phyloP scores from a whole-genome alignment of 2,888 invertebrate genomes.

The Rhagium mordax region DNA sequence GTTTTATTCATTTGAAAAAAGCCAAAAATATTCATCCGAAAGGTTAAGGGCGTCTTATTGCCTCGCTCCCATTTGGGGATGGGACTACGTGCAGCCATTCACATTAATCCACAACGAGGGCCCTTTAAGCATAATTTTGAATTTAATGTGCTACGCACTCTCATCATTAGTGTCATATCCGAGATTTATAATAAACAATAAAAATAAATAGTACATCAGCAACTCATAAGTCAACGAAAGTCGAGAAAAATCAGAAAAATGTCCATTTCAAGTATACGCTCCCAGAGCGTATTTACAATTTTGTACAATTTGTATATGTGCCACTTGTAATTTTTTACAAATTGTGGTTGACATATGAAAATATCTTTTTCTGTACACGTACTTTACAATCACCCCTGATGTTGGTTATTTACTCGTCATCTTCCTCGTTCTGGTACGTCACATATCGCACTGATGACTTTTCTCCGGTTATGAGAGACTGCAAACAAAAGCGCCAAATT shows the following conservation, averaged over 20 bases:
- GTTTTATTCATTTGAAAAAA: constrained; percentile 28
- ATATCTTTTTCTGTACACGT: constrained; percentile 43
- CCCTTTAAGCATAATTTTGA: constrained; percentile 63
- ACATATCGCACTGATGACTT: constrained; percentile 95
- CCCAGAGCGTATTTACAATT: constrained; percentile 48
- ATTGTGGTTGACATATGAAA: constrained; percentile 16
- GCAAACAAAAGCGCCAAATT: constrained; percentile 57
- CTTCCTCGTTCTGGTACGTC: constrained; percentile 94
- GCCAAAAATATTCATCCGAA: constrained; percentile 44
- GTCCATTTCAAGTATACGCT: constrained; percentile 45
- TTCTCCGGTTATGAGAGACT: constrained; percentile 92
- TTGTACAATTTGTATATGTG: constrained; percentile 45
- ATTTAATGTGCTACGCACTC: constrained; percentile 55
- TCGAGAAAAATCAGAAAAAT: constrained; percentile 32
- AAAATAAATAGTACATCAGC: constrained; percentile 1
- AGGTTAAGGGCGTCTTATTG: constrained; percentile 66
- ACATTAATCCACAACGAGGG: constrained; percentile 73
- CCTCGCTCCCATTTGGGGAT: constrained; percentile 67
- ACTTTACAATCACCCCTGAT: constrained; percentile 39
- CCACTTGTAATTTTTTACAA: constrained; percentile 20
- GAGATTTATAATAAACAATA: constrained; percentile 33
- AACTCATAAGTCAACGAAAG: constrained; percentile 24
- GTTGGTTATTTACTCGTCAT: constrained; percentile 76
- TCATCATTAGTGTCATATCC: constrained; percentile 55
- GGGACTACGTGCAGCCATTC: constrained; percentile 79